These are phyloP conservation scores for Agelas oroides DNA, from an alignment of 37 sponge, comb jelly and placozoan genomes.

Conservation along the genomic window DNA sequence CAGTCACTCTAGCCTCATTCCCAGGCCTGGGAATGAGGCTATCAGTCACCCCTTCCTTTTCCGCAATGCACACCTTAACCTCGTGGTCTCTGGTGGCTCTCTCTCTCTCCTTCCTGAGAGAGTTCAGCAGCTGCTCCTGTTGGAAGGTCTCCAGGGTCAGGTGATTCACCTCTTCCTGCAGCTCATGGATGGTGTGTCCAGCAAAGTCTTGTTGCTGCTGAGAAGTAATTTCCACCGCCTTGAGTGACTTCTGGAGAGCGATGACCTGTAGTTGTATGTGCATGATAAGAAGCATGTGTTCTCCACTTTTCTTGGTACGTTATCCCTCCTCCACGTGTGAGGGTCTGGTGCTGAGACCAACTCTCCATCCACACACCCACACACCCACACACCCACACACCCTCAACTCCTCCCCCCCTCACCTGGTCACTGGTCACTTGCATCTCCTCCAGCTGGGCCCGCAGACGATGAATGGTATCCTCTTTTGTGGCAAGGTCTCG, in stretches of 20 bases:
- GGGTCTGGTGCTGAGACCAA: too few species aligned
- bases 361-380: too few species aligned
- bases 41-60: too few species aligned
- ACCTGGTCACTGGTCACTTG: conserved; percentile 15
- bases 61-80: conserved; percentile 5
- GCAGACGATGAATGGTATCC: conserved; percentile 12
- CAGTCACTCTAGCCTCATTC: too few species aligned
- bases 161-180: background rate
- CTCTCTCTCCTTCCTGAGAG: conserved; percentile 25
- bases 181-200: conserved; percentile 18
- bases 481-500: conserved; percentile 23
- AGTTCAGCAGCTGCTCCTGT: conserved; percentile 8
- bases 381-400: too few species aligned
- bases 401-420: too few species aligned
- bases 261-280: conserved; percentile 1
- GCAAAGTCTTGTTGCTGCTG: conserved; percentile 46
- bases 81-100: conserved; percentile 19
- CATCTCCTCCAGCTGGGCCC: conserved; percentile 9
- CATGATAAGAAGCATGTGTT: too few species aligned
- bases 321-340: too few species aligned
- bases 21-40: too few species aligned
- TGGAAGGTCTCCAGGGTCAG: conserved; percentile 4
- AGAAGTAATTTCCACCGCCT: conserved; percentile 18
- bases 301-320: too few species aligned
- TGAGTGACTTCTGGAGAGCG: conserved; percentile 37